Conservation (phyloP, 1,140 invertebrate genomes). For the Aradophagus sp. region DNA sequence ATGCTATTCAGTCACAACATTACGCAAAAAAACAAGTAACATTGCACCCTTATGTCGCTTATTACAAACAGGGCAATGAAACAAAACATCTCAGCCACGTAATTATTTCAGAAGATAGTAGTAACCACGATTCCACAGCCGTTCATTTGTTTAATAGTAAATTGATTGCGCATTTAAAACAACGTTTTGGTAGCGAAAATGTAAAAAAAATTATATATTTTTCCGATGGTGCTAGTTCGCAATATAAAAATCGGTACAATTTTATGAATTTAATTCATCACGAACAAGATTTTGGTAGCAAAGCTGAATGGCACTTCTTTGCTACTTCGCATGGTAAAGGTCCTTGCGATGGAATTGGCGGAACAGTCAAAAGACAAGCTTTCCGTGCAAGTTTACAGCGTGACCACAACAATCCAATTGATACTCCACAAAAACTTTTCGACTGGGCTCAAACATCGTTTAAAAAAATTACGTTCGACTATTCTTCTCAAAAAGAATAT, state of each 20-base stretch:
- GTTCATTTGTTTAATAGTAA: slow-evolving; percentile 1
- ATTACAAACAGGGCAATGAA: background rate
- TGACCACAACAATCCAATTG: too few relatives aligned
- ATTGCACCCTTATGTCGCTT: slow-evolving; percentile 1
- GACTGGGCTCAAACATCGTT: too few relatives aligned
- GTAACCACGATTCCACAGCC: background rate
- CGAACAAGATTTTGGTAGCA: background rate
- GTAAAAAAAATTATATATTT: background rate
- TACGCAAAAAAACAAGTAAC: slow-evolving; percentile 1
- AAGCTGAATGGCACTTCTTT: slow-evolving; percentile 1
- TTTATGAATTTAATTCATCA: slow-evolving; percentile 1
- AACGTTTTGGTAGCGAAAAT: background rate
- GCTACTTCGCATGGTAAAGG: slow-evolving; percentile 1
- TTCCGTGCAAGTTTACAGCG: background rate
- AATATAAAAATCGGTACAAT: slow-evolving; percentile 1
- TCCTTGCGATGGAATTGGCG: background rate
- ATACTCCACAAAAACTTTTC: too few relatives aligned
- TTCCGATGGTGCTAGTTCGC: background rate
- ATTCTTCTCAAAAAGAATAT: too few relatives aligned
- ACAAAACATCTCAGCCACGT: background rate
- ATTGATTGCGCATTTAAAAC: background rate
- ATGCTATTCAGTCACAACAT: slow-evolving; percentile 6
- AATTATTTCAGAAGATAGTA: background rate
- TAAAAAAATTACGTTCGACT: too few relatives aligned
- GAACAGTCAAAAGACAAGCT: background rate